These are phyloP conservation scores for Eurypyga helias DNA, from an alignment of 2,113 vertebrate genomes.

Conservation along the genomic window DNA sequence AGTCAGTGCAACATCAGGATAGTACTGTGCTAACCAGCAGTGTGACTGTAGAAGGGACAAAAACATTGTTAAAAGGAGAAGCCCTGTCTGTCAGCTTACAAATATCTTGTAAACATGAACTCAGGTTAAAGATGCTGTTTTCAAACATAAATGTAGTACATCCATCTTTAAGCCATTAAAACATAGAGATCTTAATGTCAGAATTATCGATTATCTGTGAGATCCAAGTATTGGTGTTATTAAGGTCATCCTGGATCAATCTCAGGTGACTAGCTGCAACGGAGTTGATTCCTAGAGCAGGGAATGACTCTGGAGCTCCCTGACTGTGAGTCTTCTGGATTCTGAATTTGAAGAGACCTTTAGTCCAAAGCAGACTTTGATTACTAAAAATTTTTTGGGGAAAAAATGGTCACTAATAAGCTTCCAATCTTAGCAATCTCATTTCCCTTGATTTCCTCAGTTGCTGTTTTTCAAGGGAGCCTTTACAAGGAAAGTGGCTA, in stretches of 20 bases:
- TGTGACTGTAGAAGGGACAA: not conserved
- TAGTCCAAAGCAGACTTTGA: not conserved
- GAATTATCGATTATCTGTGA: not conserved
- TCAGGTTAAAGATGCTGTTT: not conserved
- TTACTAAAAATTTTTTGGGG: not conserved
- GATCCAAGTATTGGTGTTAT: not conserved
- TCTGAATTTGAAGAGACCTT: not conserved
- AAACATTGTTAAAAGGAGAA: not conserved
- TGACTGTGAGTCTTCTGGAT: not conserved
- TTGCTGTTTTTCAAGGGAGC: not conserved
- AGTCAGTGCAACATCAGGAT: not conserved
- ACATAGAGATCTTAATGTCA: not conserved
- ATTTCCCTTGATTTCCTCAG: not conserved
- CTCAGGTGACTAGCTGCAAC: not conserved
- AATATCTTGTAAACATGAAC: not conserved
- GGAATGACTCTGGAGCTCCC: not conserved
- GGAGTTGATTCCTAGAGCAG: not conserved
- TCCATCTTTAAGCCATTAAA: not conserved
- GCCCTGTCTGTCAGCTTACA: not conserved
- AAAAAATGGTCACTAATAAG: not conserved
- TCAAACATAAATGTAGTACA: not conserved
- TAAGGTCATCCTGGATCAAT: not conserved
- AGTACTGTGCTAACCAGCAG: not conserved
- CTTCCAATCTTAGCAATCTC: not conserved
- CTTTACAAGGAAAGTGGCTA: not conserved